Percentiles rank a stretch among this genome's conserved stretches.
Conservation (phyloP, 2,888 invertebrate genomes). For the Coenonympha glycerion region DNA sequence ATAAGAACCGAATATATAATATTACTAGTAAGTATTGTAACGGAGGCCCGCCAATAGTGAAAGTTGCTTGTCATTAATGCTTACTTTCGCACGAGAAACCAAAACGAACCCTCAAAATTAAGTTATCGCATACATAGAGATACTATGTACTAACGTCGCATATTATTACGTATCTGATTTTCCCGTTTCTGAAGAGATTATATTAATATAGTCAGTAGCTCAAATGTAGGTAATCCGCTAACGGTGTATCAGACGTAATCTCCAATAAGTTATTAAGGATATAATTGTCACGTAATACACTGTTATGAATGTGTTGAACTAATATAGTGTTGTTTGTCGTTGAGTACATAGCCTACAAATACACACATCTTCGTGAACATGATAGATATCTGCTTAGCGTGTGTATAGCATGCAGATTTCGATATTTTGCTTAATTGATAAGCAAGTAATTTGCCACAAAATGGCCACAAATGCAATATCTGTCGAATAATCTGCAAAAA, state of each 20-base stretch:
- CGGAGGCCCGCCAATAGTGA: too few relatives aligned
- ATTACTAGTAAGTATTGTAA: too few relatives aligned
- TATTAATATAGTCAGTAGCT: conserved; percentile 22
- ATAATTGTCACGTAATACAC: conserved; percentile 3
- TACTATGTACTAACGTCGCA: too few relatives aligned
- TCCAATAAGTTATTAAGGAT: conserved; percentile 16
- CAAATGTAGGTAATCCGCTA: conserved; percentile 17
- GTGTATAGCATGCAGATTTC: too few relatives aligned
- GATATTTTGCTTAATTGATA: too few relatives aligned
- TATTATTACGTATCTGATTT: conserved; percentile 18
- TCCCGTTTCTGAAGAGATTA: conserved; percentile 20
- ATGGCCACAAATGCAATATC: too few relatives aligned
- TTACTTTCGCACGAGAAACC: conserved; percentile 5
- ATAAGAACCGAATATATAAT: too few relatives aligned
- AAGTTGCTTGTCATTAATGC: conserved; percentile 2
- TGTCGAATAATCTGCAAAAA: too few relatives aligned
- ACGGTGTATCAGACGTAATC: conserved; percentile 18
- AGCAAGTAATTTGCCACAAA: too few relatives aligned
- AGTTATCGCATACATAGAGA: conserved; percentile 5
- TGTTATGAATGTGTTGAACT: neutral
- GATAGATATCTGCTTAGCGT: neutral
- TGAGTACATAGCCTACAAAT: too few relatives aligned
- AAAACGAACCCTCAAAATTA: too few relatives aligned
- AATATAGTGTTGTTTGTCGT: neutral
- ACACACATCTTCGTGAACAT: too few relatives aligned